Percentiles rank a stretch among this genome's conserved stretches.
These are phyloP conservation scores for Pelagia noctiluca DNA, from an alignment of 30 jellyfish, hydroid and myxozoan genomes.

Conservation along the genomic window DNA sequence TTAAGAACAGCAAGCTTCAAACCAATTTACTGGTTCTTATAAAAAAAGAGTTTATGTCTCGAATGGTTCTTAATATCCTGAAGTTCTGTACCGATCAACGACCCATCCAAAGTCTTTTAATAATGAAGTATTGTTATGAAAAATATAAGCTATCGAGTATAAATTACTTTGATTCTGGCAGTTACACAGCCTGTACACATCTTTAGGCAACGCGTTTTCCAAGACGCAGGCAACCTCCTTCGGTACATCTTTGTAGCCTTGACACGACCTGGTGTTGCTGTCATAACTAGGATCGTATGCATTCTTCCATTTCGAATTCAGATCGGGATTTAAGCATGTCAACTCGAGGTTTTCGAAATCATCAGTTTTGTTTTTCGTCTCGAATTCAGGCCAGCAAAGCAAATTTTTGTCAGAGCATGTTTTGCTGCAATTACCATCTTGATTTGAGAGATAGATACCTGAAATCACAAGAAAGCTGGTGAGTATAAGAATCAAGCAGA, in stretches of 20 bases:
- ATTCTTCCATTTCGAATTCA: slow-evolving; percentile 7
- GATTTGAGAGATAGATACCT: slow-evolving; percentile 29
- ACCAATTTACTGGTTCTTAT: too few species aligned
- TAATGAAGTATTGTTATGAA: neutral
- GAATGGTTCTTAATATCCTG: too few species aligned
- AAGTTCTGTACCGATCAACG: too few species aligned
- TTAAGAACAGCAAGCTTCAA: too few species aligned
- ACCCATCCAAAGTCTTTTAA: too few species aligned
- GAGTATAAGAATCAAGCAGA: too few species aligned
- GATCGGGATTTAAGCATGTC: neutral
- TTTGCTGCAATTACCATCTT: slow-evolving; percentile 15
- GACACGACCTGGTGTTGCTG: slow-evolving; percentile 6
- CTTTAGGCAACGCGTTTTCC: neutral
- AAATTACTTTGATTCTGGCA: slow-evolving; percentile 43
- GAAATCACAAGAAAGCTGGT: neutral
- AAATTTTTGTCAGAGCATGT: slow-evolving; percentile 20
- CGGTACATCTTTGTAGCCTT: slow-evolving; percentile 46
- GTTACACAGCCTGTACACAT: slow-evolving; percentile 31
- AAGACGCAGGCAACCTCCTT: neutral
- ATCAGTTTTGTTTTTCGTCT: slow-evolving; percentile 46
- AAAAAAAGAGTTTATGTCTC: too few species aligned
- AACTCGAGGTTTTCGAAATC: neutral
- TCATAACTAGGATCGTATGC: slow-evolving; percentile 37
- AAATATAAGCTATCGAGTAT: neutral
- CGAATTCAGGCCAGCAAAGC: slow-evolving; percentile 38